These are phyloP conservation scores for Pentalonia nigronervosa DNA, from an alignment of 1,140 invertebrate species.

Conservation along the genomic window DNA sequence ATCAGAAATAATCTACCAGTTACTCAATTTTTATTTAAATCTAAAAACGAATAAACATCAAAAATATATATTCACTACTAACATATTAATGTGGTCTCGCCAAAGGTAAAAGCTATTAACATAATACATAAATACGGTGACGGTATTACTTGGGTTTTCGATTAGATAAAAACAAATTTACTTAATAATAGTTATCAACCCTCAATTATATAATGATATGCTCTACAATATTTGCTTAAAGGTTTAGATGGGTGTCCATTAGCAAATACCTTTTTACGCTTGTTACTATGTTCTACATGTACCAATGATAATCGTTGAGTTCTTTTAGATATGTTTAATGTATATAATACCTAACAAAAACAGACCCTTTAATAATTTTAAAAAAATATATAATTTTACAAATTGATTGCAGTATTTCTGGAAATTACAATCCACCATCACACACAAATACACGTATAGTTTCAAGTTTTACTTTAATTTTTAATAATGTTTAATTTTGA, in stretches of 20 bases:
- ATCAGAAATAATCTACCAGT: not conserved
- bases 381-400: not conserved
- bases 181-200: slow-evolving; percentile 21
- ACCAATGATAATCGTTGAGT: not conserved
- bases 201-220: not conserved
- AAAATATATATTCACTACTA: not conserved
- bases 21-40: not conserved
- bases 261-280: not conserved
- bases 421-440: not conserved
- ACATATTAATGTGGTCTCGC: not conserved
- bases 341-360: not conserved
- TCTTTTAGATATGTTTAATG: not conserved
- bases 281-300: not conserved
- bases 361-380: not conserved
- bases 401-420: not conserved
- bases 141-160: not conserved
- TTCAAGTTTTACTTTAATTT: not conserved
- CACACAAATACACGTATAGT: not conserved
- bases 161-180: not conserved
- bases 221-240: not conserved
- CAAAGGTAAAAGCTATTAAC: not conserved
- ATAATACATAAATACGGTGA: not conserved
- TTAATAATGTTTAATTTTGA: not conserved
- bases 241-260: not conserved
- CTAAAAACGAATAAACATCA: not conserved